phyloP scores from a whole-genome alignment of 2,888 invertebrate species.

The Gymnocheta viridis region DNA sequence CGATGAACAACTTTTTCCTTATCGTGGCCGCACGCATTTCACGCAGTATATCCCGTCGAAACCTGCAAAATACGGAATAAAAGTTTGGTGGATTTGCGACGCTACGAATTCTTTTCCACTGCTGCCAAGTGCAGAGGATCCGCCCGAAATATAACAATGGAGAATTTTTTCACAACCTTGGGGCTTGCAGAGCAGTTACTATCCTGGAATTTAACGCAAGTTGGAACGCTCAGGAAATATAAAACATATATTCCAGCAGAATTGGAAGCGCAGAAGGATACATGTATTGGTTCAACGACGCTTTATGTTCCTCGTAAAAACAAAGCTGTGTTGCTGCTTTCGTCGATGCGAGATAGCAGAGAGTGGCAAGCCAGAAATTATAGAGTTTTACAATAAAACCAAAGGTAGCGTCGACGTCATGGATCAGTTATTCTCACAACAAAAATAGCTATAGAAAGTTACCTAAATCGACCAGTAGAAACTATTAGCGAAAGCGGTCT shows the following conservation, averaged over 20 bases:
- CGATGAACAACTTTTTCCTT: too few species aligned
- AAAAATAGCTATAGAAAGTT: too few species aligned
- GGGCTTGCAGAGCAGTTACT: neutral
- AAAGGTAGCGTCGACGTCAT: neutral
- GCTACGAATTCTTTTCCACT: too few species aligned
- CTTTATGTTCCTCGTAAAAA: neutral
- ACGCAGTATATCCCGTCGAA: too few species aligned
- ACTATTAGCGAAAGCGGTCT: too few species aligned
- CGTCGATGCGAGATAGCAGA: neutral
- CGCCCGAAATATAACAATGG: neutral
- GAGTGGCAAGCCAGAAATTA: neutral
- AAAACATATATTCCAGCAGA: neutral
- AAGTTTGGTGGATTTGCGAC: too few species aligned
- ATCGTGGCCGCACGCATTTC: too few species aligned
- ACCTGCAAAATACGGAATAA: too few species aligned
- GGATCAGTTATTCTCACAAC: neutral
- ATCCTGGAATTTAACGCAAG: neutral
- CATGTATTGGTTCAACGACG: neutral
- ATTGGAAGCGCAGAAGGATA: neutral
- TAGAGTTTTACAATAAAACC: neutral
- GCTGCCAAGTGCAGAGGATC: neutral
- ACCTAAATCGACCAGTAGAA: too few species aligned
- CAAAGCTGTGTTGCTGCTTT: neutral
- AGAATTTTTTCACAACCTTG: neutral
- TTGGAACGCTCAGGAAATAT: neutral